These are phyloP conservation scores for Drosophila cyrtoloma DNA, from an alignment of 2,888 invertebrate species.

Conservation along the genomic window DNA sequence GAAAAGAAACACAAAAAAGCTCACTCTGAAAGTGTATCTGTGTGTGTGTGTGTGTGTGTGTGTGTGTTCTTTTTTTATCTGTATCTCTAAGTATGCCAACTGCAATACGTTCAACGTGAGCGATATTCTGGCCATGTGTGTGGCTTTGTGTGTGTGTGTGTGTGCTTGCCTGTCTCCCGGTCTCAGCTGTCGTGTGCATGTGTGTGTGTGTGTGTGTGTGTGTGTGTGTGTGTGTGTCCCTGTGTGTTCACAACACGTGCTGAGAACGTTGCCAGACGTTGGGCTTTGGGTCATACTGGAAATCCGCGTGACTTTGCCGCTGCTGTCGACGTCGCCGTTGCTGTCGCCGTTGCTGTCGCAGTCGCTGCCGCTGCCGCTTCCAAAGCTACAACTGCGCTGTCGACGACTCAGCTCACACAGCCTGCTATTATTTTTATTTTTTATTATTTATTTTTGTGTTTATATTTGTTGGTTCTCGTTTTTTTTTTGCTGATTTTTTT, in stretches of 20 bases:
- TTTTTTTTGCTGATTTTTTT: conserved; percentile 12
- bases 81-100: conserved; percentile 63
- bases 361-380: conserved; percentile 21
- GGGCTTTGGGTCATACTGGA: conserved; percentile 84
- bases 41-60: conserved; percentile 12
- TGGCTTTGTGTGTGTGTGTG: conserved; percentile 7
- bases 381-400: conserved; percentile 41
- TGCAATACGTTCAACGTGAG: conserved; percentile 70
- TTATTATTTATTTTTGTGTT: conserved; percentile 7
- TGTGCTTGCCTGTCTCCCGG: conserved; percentile 33
- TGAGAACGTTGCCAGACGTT: conserved; percentile 84
- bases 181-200: conserved; percentile 41
- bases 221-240: conserved; percentile 21
- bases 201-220: conserved; percentile 35
- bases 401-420: not conserved
- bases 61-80: conserved; percentile 11
- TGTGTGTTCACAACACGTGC: conserved; percentile 84
- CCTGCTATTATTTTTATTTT: conserved; percentile 8
- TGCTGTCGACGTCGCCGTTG: conserved; percentile 33
- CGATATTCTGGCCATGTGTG: conserved; percentile 10
- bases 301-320: conserved; percentile 85
- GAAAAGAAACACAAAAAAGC: conserved; percentile 3
- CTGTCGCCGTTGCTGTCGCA: conserved; percentile 16
- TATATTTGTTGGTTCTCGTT: not conserved
- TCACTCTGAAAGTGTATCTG: conserved; percentile 4